phyloP scores from a whole-genome alignment of 2,113 vertebrate species.

The Oryzias javanicus region DNA sequence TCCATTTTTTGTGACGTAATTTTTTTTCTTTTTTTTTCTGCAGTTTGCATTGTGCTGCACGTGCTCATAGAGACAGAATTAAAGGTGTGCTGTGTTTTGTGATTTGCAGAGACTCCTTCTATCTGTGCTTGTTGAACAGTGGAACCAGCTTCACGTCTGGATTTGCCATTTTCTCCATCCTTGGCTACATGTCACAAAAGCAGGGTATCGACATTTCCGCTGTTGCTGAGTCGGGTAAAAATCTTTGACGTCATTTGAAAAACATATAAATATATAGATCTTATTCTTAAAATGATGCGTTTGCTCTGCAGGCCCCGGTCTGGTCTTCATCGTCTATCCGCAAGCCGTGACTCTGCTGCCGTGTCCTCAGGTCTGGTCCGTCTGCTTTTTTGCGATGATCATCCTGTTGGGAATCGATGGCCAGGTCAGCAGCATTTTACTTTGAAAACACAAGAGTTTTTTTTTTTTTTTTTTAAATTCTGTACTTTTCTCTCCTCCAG shows the following conservation, averaged over 20 bases:
- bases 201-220: slow-evolving; percentile 62
- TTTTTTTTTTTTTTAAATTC: background rate
- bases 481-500: slow-evolving; percentile 57
- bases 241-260: background rate
- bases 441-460: background rate
- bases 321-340: slow-evolving; percentile 92
- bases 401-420: slow-evolving; percentile 86
- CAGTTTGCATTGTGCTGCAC: background rate
- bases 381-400: slow-evolving; percentile 90
- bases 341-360: slow-evolving; percentile 89
- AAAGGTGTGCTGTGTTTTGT: slow-evolving; percentile 6
- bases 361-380: slow-evolving; percentile 87
- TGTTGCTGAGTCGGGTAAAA: slow-evolving; percentile 71
- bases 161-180: slow-evolving; percentile 88
- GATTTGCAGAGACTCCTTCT: slow-evolving; percentile 73
- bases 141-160: slow-evolving; percentile 86
- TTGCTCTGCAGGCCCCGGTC: slow-evolving; percentile 81
- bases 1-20: no score
- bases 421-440: slow-evolving; percentile 53
- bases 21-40: background rate
- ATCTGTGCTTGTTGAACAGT: slow-evolving; percentile 84
- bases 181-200: slow-evolving; percentile 82
- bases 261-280: background rate
- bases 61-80: background rate
- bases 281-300: slow-evolving; percentile 5